These are phyloP conservation scores for Polietes domitor DNA, from an alignment of 2,888 invertebrate genomes.

Conservation along the genomic window DNA sequence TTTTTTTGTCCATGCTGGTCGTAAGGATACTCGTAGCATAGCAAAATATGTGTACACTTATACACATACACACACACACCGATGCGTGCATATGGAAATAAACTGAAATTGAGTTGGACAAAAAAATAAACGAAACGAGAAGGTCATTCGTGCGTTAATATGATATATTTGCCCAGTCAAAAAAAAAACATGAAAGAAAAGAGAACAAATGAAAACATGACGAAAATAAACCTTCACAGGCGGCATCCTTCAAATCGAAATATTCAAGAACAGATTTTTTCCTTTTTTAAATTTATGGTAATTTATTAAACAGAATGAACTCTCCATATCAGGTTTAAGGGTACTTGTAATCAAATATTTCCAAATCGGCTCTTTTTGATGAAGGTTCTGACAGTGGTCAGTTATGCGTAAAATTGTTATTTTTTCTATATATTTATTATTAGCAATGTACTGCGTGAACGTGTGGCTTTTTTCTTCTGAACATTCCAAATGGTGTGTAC, in stretches of 20 bases:
- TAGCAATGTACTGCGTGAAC: neutral
- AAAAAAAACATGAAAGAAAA: neutral
- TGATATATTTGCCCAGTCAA: constrained; percentile 29
- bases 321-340: constrained; percentile 22
- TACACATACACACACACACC: neutral
- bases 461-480: neutral
- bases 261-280: constrained; percentile 1
- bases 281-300: constrained; percentile 28
- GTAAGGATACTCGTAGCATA: neutral
- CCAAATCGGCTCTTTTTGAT: neutral
- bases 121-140: constrained; percentile 13
- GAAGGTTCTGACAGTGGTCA: neutral
- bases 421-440: neutral
- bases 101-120: constrained; percentile 26
- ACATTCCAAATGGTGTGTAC: neutral
- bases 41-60: neutral
- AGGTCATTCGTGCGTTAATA: constrained; percentile 54
- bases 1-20: neutral
- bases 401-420: constrained; percentile 8
- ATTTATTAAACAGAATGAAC: constrained; percentile 39
- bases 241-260: constrained; percentile 14
- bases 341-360: neutral
- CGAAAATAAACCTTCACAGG: constrained; percentile 18
- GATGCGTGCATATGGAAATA: neutral
- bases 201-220: neutral